phyloP scores from a whole-genome alignment of 2,113 vertebrate genomes.

The Trichechus manatus region DNA sequence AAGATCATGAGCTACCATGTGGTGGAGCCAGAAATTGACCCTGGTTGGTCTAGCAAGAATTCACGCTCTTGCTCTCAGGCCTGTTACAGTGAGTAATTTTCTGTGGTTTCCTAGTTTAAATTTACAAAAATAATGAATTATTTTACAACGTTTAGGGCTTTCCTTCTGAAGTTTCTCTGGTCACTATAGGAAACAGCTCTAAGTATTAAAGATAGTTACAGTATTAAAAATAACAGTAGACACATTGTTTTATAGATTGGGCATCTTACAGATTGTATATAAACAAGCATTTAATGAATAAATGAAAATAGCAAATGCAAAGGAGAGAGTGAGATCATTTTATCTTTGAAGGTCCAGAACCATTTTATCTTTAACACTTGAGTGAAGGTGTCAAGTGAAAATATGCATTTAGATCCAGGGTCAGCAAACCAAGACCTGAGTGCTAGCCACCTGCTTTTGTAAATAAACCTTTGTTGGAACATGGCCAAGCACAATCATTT shows the following conservation, averaged over 20 bases:
- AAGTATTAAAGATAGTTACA: conserved; percentile 24
- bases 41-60: conserved; percentile 17
- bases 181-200: conserved; percentile 18
- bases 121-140: background rate
- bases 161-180: conserved; percentile 15
- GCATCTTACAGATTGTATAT: background rate
- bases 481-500: background rate
- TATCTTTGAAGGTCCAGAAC: background rate
- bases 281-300: background rate
- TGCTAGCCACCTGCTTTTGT: background rate
- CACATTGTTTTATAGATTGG: background rate
- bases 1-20: background rate
- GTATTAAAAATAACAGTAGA: background rate
- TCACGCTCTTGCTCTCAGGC: conserved; percentile 24
- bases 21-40: background rate
- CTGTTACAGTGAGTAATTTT: background rate
- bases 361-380: background rate
- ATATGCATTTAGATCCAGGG: background rate
- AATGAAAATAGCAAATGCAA: background rate
- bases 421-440: background rate
- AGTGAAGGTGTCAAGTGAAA: background rate
- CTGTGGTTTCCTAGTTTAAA: conserved; percentile 21
- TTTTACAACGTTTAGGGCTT: conserved; percentile 36
- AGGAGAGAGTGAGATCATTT: background rate
- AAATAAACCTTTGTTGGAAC: conserved; percentile 15